Percentiles rank a stretch among this genome's conserved stretches.
Conservation (phyloP, 2,113 vertebrate species). For the Craseonycteris thonglongyai region DNA sequence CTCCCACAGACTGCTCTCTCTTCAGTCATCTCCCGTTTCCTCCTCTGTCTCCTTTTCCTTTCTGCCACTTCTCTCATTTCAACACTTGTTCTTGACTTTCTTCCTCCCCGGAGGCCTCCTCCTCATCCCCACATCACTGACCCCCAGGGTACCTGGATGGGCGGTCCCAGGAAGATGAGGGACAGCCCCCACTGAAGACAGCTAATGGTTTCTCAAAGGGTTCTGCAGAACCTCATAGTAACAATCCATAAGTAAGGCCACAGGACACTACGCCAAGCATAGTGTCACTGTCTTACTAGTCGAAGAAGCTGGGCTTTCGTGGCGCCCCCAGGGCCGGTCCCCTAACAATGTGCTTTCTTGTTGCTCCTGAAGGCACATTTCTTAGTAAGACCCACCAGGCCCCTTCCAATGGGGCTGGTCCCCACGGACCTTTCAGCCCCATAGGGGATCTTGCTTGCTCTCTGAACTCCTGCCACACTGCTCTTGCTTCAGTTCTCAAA, state of each 20-base stretch:
- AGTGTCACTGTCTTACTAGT: background rate
- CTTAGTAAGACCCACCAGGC: background rate
- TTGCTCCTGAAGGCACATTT: background rate
- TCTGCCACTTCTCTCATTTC: background rate
- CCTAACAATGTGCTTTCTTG: background rate
- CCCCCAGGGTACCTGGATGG: background rate
- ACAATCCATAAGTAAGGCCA: background rate
- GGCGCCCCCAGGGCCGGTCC: background rate
- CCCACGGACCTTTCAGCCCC: background rate
- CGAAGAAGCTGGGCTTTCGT: background rate
- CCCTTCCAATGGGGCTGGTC: background rate
- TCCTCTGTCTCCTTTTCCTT: background rate
- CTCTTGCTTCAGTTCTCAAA: background rate
- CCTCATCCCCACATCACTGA: background rate
- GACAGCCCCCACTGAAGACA: background rate
- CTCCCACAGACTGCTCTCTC: background rate
- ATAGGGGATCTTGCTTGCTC: background rate
- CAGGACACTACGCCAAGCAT: background rate
- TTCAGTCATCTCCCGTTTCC: background rate
- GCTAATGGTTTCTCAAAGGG: background rate
- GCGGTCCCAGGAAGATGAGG: background rate
- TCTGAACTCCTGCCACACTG: background rate
- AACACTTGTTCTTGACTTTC: background rate
- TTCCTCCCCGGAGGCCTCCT: background rate
- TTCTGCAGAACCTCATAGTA: background rate